Evolutionary conservation across 2,113 vertebrate species (phyloP).

Genomic region (Cyprinodon variegatus): DNA sequence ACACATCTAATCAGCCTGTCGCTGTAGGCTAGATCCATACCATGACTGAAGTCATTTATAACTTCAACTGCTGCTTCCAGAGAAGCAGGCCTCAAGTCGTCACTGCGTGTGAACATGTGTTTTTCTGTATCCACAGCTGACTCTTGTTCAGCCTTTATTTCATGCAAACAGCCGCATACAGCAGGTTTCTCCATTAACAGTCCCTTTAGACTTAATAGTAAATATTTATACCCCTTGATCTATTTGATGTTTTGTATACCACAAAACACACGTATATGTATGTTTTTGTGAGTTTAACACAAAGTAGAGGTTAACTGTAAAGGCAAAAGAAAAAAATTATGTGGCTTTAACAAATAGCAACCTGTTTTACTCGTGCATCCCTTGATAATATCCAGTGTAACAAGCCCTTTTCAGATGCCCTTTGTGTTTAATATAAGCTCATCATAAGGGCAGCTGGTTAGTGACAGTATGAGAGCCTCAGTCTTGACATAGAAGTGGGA

Average conservation of each 20-base stretch:
- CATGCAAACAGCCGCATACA: constrained; percentile 22
- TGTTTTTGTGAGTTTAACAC: too few relatives aligned
- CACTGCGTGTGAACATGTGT: constrained; percentile 5
- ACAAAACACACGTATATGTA: too few relatives aligned
- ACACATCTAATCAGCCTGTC: constrained; percentile 22
- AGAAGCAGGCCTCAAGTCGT: constrained; percentile 36
- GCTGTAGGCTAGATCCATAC: constrained; percentile 55
- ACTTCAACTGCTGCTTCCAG: constrained; percentile 35
- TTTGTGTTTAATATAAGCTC: neutral
- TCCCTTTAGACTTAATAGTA: neutral
- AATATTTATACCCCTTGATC: too few relatives aligned
- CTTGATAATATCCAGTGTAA: too few relatives aligned
- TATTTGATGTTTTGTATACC: too few relatives aligned
- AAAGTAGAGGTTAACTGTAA: too few relatives aligned
- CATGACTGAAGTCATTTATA: constrained; percentile 36
- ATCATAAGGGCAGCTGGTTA: neutral
- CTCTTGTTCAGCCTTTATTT: constrained; percentile 35
- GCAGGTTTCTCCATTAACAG: constrained; percentile 10
- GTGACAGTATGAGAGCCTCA: neutral
- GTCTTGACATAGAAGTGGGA: neutral
- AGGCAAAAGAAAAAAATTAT: too few relatives aligned
- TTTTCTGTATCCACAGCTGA: constrained; percentile 17
- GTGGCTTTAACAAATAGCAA: neutral
- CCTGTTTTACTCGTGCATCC: neutral
- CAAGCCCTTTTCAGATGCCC: neutral